phyloP scores from a whole-genome alignment of 2,888 invertebrate genomes.

The Cryptus armator region DNA sequence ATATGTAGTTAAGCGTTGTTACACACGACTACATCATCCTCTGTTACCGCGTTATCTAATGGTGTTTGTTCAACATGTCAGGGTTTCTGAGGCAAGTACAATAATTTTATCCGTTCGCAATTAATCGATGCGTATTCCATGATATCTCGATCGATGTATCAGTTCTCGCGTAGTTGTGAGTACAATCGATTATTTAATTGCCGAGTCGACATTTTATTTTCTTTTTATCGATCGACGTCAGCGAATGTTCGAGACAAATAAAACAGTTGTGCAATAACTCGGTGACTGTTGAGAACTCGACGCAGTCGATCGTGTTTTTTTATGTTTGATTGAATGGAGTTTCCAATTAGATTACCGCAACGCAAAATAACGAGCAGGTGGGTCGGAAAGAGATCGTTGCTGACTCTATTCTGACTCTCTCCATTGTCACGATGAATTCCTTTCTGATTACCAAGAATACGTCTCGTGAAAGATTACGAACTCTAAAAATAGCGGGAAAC shows the following conservation, averaged over 20 bases:
- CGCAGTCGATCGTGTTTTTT: background rate
- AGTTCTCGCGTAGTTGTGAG: background rate
- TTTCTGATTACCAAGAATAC: constrained; percentile 12
- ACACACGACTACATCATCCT: background rate
- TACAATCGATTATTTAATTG: background rate
- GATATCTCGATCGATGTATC: background rate
- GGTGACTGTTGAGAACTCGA: background rate
- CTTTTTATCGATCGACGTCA: background rate
- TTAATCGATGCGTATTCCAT: background rate
- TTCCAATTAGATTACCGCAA: background rate
- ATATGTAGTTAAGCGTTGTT: background rate
- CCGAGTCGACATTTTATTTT: background rate
- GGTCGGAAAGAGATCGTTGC: constrained; percentile 6
- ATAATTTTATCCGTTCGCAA: background rate
- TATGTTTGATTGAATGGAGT: constrained; percentile 17
- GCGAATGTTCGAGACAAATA: constrained; percentile 4
- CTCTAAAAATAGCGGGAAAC: constrained; percentile 14
- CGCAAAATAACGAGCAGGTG: constrained; percentile 30
- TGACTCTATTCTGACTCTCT: background rate
- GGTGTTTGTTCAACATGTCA: constrained; percentile 66
- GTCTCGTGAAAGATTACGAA: background rate
- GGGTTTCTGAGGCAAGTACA: constrained; percentile 64
- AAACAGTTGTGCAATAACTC: background rate
- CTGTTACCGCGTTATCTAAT: constrained; percentile 52
- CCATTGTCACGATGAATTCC: constrained; percentile 25